These are phyloP conservation scores for Bombus breviceps DNA, from an alignment of 1,140 invertebrate species.

Conservation along the genomic window DNA sequence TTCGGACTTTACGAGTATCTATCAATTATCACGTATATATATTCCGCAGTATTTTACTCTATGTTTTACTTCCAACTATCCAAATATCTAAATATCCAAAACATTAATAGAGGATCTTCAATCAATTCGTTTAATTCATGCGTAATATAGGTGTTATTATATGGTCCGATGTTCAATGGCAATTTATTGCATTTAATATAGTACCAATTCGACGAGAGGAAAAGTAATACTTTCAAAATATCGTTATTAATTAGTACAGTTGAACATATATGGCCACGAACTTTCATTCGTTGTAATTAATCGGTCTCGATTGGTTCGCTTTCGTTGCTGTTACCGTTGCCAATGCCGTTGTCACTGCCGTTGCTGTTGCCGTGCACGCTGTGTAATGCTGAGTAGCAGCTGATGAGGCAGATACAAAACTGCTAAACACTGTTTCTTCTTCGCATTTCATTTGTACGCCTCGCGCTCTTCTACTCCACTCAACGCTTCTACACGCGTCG, in stretches of 20 bases:
- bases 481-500: not conserved
- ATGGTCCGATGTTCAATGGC: no score
- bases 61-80: not conserved
- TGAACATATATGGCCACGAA: not conserved
- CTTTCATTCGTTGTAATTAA: not conserved
- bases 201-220: no score
- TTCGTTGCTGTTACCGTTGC: slow-evolving; percentile 24
- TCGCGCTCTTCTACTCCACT: not conserved
- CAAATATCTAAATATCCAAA: not conserved
- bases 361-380: slow-evolving; percentile 49
- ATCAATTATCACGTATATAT: no score
- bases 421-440: slow-evolving; percentile 46
- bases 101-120: no score
- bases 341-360: no score
- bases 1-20: no score
- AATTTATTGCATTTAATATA: no score
- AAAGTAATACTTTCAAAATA: no score
- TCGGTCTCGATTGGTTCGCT: slow-evolving; percentile 40
- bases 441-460: not conserved
- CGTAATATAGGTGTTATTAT: no score
- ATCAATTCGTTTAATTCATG: no score
- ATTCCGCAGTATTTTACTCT: not conserved
- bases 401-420: slow-evolving; percentile 65
- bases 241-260: not conserved
- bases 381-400: slow-evolving; percentile 68